Conservation (phyloP, 2,888 invertebrate genomes). For the Hyalella azteca region DNA sequence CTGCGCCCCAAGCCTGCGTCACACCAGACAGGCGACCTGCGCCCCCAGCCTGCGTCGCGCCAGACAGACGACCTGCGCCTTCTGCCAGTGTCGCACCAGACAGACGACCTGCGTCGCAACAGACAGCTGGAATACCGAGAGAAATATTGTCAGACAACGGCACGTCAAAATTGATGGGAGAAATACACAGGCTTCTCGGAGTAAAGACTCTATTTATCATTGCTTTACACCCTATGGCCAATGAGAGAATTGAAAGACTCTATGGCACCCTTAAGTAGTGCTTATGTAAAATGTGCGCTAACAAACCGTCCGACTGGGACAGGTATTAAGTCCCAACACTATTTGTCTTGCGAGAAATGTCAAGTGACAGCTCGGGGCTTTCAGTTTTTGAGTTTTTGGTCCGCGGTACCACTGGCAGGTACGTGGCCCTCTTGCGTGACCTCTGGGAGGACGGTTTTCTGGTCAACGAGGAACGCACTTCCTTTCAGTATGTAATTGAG, state of each 20-base stretch:
- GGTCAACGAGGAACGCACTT: not conserved
- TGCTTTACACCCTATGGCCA: conserved; percentile 11
- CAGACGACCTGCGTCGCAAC: too few relatives aligned
- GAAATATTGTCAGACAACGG: conserved; percentile 22
- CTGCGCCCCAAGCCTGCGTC: too few relatives aligned
- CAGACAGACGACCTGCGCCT: too few relatives aligned
- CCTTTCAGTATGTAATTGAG: conserved; percentile 38
- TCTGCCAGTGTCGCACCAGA: too few relatives aligned
- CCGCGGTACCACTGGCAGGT: conserved; percentile 18
- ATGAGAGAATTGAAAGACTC: conserved; percentile 23
- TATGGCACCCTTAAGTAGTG: conserved; percentile 9
- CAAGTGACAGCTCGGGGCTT: too few relatives aligned
- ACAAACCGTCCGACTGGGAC: conserved; percentile 28
- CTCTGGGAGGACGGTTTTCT: conserved; percentile 29
- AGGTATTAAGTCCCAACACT: too few relatives aligned
- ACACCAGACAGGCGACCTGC: too few relatives aligned
- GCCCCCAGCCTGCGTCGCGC: too few relatives aligned
- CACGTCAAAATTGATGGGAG: not conserved
- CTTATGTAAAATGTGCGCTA: conserved; percentile 6
- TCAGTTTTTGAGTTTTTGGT: conserved; percentile 36
- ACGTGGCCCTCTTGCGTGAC: conserved; percentile 36
- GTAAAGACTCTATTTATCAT: conserved; percentile 24
- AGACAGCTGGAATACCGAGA: too few relatives aligned
- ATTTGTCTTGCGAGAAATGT: too few relatives aligned
- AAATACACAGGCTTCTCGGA: conserved; percentile 18